Evolutionary conservation across 1,140 invertebrate genomes (phyloP), one percentile per base, ranked within the genome.

Genomic region (Coelopa frigida): DNA sequence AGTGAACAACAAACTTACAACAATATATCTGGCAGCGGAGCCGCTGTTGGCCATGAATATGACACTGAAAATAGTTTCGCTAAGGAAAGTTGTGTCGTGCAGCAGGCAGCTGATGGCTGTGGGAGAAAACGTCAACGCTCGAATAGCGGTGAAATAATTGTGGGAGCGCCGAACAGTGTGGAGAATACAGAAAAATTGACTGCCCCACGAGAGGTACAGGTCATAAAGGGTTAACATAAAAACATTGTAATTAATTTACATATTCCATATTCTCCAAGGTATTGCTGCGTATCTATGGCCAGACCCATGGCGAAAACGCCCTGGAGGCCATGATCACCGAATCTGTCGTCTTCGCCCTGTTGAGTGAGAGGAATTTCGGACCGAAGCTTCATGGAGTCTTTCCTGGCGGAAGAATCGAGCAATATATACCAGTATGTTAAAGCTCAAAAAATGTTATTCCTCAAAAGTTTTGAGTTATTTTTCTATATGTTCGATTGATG

Each of bases 311-410:
- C 7, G 87, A 92, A 66, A 75, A 84, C 41, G 85, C 84, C 3
- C 73, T 91, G 43, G 88, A 92, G 57, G 81, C 81, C 17, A 82
- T 94, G 35, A 87, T 95, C 36, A 94, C 89, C 4, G 91, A 96
- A 62, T 92, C 86, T n/a, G 91, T 97, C 1, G 90, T 98, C 35
- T 97, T 96, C 64, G 91, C 93, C 0, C 71, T 97, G 17, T 73
- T 98, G 2, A 92, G 93, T 0, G 95, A 98, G 70, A 79, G 93
- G 43, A 79, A 84, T 38, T 76, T 98, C 3, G 96, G 95, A 1
- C 96, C 95, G 0, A 93, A 90, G 59, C 73, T 98, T 2, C 90
- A 94, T 67, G 95, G 96, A 1, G 85, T 98, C 12, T 99, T 98
- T 67, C 91, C 91, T 5, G 80, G 91, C 10, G 95, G 95, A 4